Evolutionary conservation across 1,140 invertebrate species (phyloP).

Genomic region (Choristoneura fumiferana): DNA sequence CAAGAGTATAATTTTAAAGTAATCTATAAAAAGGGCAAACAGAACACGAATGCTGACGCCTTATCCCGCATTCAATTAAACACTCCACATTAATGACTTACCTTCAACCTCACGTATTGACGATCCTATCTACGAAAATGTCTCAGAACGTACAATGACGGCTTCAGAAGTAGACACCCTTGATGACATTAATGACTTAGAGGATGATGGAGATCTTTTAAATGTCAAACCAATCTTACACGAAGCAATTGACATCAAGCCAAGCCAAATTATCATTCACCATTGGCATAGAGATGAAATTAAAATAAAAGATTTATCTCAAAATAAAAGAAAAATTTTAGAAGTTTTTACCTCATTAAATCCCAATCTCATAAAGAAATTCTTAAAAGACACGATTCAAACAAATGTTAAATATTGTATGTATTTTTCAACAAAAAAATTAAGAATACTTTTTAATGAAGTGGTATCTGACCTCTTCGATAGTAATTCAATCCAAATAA

Average conservation of each 20-base stretch:
- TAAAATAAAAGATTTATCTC: too few species aligned
- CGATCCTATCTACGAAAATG: slow-evolving; percentile 1
- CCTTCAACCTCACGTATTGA: background rate
- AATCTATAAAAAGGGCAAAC: slow-evolving; percentile 57
- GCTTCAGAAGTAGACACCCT: background rate
- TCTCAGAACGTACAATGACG: background rate
- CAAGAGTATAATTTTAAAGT: slow-evolving; percentile 55
- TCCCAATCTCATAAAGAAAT: slow-evolving; percentile 27
- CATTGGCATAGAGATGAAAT: slow-evolving; percentile 9
- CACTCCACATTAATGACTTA: slow-evolving; percentile 2
- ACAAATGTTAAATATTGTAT: too few species aligned
- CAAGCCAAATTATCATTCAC: slow-evolving; percentile 4
- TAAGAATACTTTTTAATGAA: too few species aligned
- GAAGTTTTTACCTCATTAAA: slow-evolving; percentile 28
- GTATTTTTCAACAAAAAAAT: too few species aligned
- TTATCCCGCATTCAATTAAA: slow-evolving; percentile 30
- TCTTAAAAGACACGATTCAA: too few species aligned
- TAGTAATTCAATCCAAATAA: slow-evolving; percentile 15
- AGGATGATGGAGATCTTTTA: background rate
- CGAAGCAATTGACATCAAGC: slow-evolving; percentile 14
- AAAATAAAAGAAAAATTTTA: slow-evolving; percentile 2
- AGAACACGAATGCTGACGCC: slow-evolving; percentile 51
- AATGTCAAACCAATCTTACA: background rate
- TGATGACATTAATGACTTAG: background rate
- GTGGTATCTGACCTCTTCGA: slow-evolving; percentile 1